Percentiles rank a stretch among this genome's conserved stretches.
phyloP scores from a whole-genome alignment of 2,113 vertebrate genomes.

The Sebastes fasciatus region DNA sequence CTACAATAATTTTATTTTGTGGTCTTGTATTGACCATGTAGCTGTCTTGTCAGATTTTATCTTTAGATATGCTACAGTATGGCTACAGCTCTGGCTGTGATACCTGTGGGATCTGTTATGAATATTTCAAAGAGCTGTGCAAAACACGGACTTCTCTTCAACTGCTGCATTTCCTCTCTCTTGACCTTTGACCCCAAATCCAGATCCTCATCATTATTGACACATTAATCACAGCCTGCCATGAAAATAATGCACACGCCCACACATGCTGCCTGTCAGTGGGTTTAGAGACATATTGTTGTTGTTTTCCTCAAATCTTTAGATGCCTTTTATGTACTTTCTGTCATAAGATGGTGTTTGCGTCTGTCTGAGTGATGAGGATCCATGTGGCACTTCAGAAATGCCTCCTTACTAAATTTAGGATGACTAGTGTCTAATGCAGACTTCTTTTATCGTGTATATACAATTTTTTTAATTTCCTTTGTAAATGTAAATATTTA shows the following conservation, averaged over 20 bases:
- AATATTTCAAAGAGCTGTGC: too few species aligned
- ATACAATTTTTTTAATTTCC: neutral
- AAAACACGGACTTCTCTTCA: neutral
- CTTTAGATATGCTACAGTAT: neutral
- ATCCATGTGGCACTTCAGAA: neutral
- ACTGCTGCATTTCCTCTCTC: neutral
- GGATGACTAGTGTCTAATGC: neutral
- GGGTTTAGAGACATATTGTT: neutral
- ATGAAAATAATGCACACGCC: neutral
- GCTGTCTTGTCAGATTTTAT: neutral
- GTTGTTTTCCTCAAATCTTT: neutral
- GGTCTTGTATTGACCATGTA: neutral
- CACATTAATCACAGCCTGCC: conserved; percentile 14
- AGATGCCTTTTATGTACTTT: conserved; percentile 7
- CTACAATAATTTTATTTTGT: neutral
- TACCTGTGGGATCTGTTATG: neutral
- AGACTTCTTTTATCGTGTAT: neutral
- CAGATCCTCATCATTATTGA: conserved; percentile 17
- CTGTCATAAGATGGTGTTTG: conserved; percentile 1
- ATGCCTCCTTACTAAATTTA: conserved; percentile 2
- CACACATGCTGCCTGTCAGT: neutral
- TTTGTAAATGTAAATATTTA: neutral
- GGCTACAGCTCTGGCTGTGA: neutral
- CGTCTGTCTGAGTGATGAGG: neutral
- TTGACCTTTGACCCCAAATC: conserved; percentile 47